Conservation (phyloP, 2,797 vertebrate genomes). For the Emydoidea blandingii region DNA sequence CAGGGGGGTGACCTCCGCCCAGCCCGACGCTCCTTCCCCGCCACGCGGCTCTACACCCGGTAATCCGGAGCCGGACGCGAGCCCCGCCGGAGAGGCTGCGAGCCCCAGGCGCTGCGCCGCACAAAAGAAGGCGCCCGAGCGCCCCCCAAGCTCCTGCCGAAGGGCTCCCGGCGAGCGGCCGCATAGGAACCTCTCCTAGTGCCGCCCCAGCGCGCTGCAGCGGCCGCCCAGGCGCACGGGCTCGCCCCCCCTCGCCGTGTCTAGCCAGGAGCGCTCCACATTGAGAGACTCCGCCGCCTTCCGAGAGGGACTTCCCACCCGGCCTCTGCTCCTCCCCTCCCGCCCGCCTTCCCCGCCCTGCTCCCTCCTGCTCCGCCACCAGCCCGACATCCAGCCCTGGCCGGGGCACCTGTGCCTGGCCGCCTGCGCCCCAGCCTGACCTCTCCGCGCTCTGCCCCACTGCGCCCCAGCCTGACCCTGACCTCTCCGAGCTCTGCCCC, state of each 20-base stretch:
- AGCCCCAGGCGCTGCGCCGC: too few species aligned
- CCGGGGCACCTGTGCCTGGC: neutral
- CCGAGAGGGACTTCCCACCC: constrained; percentile 57
- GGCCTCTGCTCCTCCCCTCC: neutral
- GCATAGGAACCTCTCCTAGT: neutral
- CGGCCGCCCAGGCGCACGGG: constrained; percentile 1
- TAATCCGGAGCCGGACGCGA: constrained; percentile 10
- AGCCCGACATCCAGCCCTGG: too few species aligned
- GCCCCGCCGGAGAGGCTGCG: neutral
- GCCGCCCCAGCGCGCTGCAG: neutral
- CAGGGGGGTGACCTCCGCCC: neutral
- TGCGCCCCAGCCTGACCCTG: too few species aligned
- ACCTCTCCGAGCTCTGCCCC: too few species aligned
- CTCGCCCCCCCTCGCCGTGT: constrained; percentile 6
- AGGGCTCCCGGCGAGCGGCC: too few species aligned
- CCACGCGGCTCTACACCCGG: constrained; percentile 3
- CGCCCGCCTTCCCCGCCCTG: constrained; percentile 53
- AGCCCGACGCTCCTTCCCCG: constrained; percentile 10
- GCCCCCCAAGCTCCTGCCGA: too few species aligned
- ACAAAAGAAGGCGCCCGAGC: neutral
- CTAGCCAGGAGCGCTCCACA: constrained; percentile 35
- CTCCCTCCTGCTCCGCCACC: neutral
- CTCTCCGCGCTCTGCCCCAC: too few species aligned
- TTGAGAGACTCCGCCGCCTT: constrained; percentile 45
- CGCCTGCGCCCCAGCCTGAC: too few species aligned